phyloP scores from a whole-genome alignment of 2,113 vertebrate genomes.

The Calonectris borealis region DNA sequence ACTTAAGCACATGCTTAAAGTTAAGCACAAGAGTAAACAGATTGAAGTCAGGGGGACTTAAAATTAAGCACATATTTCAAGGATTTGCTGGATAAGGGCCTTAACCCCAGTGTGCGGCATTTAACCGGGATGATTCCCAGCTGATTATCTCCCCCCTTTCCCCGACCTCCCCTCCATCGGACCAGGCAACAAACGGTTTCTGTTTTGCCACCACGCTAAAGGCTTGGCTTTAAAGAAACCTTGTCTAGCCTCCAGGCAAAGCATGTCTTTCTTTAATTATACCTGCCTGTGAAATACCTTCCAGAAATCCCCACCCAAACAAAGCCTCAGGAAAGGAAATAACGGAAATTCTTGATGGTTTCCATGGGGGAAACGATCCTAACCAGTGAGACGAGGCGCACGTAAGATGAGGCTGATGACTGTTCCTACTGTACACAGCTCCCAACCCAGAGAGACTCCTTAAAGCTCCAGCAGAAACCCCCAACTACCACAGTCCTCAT shows the following conservation, averaged over 20 bases:
- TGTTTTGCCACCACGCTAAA: not conserved
- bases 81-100: constrained; percentile 53
- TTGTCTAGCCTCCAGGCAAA: constrained; percentile 12
- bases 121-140: constrained; percentile 38
- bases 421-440: constrained; percentile 29
- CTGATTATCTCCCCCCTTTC: constrained; percentile 12
- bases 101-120: not conserved
- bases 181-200: constrained; percentile 4
- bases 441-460: not conserved
- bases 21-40: constrained; percentile 64
- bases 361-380: constrained; percentile 26
- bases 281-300: constrained; percentile 65
- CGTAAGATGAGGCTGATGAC: constrained; percentile 39
- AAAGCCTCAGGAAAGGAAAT: constrained; percentile 65
- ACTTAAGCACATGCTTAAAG: constrained; percentile 62
- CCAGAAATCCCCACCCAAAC: constrained; percentile 67
- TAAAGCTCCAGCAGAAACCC: not conserved
- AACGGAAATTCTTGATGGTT: constrained; percentile 61
- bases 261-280: constrained; percentile 51
- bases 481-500: not conserved
- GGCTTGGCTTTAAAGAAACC: constrained; percentile 21
- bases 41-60: constrained; percentile 51
- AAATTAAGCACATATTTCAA: constrained; percentile 58
- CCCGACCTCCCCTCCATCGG: not conserved
- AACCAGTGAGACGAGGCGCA: constrained; percentile 37